Percentiles rank a stretch among this genome's conserved stretches.
These are phyloP conservation scores for Atta texana DNA, from an alignment of 1,140 invertebrate species.

Conservation along the genomic window DNA sequence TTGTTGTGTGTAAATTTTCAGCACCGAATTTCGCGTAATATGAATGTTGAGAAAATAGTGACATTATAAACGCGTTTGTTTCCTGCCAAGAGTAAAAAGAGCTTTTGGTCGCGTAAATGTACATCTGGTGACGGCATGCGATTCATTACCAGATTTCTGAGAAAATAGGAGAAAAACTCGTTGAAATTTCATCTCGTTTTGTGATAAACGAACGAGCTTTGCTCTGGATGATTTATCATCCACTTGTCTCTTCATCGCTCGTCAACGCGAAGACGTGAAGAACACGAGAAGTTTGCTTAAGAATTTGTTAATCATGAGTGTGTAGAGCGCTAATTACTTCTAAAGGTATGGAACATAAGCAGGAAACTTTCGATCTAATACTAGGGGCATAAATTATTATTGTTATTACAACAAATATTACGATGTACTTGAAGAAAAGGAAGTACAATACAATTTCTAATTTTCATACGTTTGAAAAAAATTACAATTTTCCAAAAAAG, in stretches of 20 bases:
- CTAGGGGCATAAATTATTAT: background rate
- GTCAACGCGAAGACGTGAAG: background rate
- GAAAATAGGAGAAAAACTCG: background rate
- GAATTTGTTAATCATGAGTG: slow-evolving; percentile 21
- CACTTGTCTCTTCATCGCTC: background rate
- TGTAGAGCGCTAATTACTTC: slow-evolving; percentile 1
- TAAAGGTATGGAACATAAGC: background rate
- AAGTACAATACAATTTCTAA: background rate
- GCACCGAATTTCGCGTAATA: background rate
- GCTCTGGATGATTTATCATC: slow-evolving; percentile 17
- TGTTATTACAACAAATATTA: background rate
- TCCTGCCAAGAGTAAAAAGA: background rate
- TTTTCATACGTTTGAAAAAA: background rate
- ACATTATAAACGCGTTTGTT: background rate
- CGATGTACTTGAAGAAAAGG: too few species aligned
- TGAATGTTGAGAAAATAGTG: slow-evolving; percentile 13
- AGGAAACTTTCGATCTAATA: background rate
- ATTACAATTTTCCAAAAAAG: background rate
- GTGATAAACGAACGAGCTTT: slow-evolving; percentile 4
- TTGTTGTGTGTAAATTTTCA: slow-evolving; percentile 4
- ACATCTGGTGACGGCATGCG: background rate
- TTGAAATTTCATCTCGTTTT: slow-evolving; percentile 26
- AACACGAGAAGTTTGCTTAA: slow-evolving; percentile 19
- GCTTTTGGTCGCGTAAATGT: background rate
- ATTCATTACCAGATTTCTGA: slow-evolving; percentile 44